Evolutionary conservation across 2,888 invertebrate genomes (phyloP).

Genomic region (Folsomia candida): DNA sequence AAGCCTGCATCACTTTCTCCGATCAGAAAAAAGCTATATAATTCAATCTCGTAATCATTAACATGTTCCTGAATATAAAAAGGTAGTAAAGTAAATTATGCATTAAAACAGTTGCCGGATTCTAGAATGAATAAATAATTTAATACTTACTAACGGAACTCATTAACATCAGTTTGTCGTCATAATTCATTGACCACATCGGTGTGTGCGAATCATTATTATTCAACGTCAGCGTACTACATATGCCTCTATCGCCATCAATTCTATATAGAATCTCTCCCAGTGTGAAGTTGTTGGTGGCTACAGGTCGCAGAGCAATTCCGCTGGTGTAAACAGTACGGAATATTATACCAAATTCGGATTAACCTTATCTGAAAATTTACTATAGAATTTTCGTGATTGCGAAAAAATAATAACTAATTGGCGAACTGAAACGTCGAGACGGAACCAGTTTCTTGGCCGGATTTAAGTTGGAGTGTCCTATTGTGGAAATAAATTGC

Average conservation of each 20-base stretch:
- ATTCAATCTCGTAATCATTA: no score
- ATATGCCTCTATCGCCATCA: background rate
- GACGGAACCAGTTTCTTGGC: no score
- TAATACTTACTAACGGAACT: background rate
- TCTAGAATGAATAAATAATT: background rate
- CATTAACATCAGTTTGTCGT: background rate
- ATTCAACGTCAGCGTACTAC: background rate
- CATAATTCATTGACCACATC: background rate
- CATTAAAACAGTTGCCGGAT: background rate
- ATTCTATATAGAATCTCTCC: background rate
- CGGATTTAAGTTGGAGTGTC: background rate
- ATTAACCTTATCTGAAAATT: background rate
- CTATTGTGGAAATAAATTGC: background rate
- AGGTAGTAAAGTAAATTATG: no score
- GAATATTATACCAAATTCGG: no score
- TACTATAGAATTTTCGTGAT: background rate
- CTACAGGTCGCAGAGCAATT: background rate
- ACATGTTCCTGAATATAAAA: no score
- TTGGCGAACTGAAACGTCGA: no score
- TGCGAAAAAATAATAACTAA: background rate
- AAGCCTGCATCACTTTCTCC: no score
- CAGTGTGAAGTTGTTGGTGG: background rate
- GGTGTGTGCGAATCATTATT: background rate
- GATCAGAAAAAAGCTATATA: no score
- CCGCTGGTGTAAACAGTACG: background rate